A percentile compares a stretch with the other conserved stretches of the same genome.
phyloP scores from a whole-genome alignment of 2,888 invertebrate species.

The Aphidius colemani region DNA sequence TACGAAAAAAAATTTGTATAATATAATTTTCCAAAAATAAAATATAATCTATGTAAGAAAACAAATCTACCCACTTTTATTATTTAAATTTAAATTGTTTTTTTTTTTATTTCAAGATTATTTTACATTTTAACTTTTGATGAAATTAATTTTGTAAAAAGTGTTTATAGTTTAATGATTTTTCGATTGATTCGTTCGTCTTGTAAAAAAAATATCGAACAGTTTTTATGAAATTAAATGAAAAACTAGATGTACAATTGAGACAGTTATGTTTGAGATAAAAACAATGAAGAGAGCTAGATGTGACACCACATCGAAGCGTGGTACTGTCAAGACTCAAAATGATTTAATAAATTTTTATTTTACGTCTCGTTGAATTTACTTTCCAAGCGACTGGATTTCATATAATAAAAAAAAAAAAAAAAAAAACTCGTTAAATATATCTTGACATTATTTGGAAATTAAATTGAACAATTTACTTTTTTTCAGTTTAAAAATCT shows the following conservation, averaged over 20 bases:
- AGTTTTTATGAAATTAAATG: not conserved
- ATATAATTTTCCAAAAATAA: not conserved
- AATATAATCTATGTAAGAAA: no score
- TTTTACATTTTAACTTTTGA: no score
- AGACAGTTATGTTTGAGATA: no score
- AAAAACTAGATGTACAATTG: no score
- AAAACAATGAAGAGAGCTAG: no score
- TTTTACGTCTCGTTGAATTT: constrained; percentile 51
- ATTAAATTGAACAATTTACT: no score
- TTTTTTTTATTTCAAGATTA: not conserved
- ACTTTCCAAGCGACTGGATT: constrained; percentile 42
- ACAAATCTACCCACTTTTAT: no score
- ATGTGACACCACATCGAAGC: not conserved
- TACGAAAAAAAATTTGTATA: not conserved
- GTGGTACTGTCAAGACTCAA: not conserved
- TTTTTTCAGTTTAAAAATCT: no score
- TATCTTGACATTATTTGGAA: no score
- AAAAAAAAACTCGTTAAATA: no score
- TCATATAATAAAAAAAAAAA: not conserved
- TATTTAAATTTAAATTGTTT: not conserved
- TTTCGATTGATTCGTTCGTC: not conserved
- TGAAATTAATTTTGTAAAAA: no score
- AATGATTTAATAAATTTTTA: constrained; percentile 49
- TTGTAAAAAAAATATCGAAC: not conserved
- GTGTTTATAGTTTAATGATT: no score